These are phyloP conservation scores for Chaetophractus vellerosus DNA, from an alignment of 2,797 vertebrate species.

Conservation along the genomic window DNA sequence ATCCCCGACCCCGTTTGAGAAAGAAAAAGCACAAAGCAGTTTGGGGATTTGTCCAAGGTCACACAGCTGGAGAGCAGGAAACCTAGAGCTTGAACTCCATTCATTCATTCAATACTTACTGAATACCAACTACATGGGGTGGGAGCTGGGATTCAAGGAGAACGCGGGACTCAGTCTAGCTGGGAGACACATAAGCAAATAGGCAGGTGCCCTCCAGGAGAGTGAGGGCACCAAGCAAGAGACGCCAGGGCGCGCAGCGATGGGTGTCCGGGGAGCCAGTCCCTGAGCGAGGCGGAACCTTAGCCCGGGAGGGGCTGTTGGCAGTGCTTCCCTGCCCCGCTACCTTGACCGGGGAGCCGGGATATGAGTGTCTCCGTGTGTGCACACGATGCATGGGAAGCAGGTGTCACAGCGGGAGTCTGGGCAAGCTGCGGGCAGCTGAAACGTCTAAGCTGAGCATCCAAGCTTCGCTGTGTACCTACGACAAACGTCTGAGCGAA, in stretches of 20 bases:
- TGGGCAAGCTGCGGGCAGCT: not conserved
- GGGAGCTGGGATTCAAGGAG: not conserved
- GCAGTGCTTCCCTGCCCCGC: not conserved
- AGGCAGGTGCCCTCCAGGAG: too few relatives aligned
- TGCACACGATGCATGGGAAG: not conserved
- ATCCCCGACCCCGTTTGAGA: not conserved
- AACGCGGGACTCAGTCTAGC: not conserved
- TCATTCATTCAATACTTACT: too few relatives aligned
- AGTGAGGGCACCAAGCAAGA: too few relatives aligned
- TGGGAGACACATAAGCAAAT: not conserved
- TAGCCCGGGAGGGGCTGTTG: not conserved
- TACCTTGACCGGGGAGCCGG: not conserved
- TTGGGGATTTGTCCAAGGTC: not conserved
- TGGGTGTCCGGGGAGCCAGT: not conserved
- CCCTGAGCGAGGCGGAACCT: not conserved
- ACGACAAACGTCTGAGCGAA: not conserved
- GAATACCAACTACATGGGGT: not conserved
- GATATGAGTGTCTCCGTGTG: not conserved
- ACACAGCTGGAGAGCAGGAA: not conserved
- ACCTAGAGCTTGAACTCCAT: not conserved
- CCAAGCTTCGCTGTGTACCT: not conserved
- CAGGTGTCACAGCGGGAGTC: not conserved
- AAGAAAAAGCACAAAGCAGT: not conserved
- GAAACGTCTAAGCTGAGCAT: not conserved
- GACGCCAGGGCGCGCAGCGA: not conserved